These are phyloP conservation scores for Spheniscus mendiculus DNA, from an alignment of 2,113 vertebrate genomes.

Conservation along the genomic window DNA sequence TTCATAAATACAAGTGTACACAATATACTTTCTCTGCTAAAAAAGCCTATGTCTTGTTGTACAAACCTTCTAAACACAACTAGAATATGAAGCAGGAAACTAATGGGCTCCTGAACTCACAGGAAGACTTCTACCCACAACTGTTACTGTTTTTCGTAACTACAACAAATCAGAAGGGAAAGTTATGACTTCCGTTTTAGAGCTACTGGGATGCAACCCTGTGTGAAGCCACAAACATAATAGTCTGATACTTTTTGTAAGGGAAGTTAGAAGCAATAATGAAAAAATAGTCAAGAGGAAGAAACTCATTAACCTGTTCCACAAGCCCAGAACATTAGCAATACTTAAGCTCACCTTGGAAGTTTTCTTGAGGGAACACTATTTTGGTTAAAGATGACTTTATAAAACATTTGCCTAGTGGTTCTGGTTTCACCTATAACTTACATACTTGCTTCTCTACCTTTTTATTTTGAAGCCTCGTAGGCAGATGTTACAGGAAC, in stretches of 20 bases:
- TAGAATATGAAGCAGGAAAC: not conserved
- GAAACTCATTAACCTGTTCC: not conserved
- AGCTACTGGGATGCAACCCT: not conserved
- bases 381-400: not conserved
- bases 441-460: not conserved
- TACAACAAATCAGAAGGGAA: conserved; percentile 7
- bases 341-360: not conserved
- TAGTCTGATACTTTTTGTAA: not conserved
- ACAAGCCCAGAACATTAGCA: not conserved
- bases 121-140: not conserved
- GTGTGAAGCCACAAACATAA: not conserved
- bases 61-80: not conserved
- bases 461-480: not conserved
- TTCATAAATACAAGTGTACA: rapidly evolving
- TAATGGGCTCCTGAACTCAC: not conserved
- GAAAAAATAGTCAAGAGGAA: not conserved
- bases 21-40: not conserved
- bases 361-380: not conserved
- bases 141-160: not conserved
- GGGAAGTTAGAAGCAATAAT: not conserved
- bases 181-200: not conserved
- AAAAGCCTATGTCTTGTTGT: not conserved
- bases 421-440: not conserved
- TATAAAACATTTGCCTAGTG: not conserved
- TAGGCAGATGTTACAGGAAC: not conserved